Evolutionary conservation across 2,113 vertebrate species (phyloP), one percentile per base, ranked within the genome.

Genomic region (Scytalopus superciliaris): DNA sequence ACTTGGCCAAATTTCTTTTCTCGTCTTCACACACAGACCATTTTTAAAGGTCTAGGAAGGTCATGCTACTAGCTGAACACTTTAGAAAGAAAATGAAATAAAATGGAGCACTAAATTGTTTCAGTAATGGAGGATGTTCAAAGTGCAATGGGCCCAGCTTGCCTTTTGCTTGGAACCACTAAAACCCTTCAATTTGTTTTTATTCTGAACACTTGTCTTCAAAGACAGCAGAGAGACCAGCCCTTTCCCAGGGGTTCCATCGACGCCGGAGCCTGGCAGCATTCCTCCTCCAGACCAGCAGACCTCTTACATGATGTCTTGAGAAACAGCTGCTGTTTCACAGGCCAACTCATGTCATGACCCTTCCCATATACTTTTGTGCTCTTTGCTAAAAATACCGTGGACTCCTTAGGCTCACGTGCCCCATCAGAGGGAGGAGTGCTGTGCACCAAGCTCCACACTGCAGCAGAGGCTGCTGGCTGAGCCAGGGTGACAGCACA

Each of bases 361-460:
- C 89, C 87, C 40, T 96, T 97, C 93, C 87, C 93, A 91, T 63
- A 85, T 2, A 62, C 3, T 60, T 75, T 42, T 69, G 53, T 72
- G 31, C 25, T 89, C 62, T 79, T 94, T 64, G 28, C 81, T 97
- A 95, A 95, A 96, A 95, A 93, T 93, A 94, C 16, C 70, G 22
- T 0, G 0, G 19, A 28, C 17, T 17, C 9, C 68, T 72, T 23
- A 2, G 3, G 16, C 30, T 55, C 70, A 25, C 0, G 0, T 68
- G 84, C 70, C 31, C 22, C 49, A 3, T 10, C 12, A 1, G 77
- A 68, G 23, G 27, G n/a, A 84, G 57, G 4, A 89, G 47, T 10
- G 18, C 30, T 3, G 1, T 19, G 25, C 47, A 40, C 24, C 23
- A 52, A 37, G 14, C 47, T 70, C 19, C 18, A 7, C 0, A 1